phyloP scores from a whole-genome alignment of 2,113 vertebrate genomes.

The Litocranius walleri region DNA sequence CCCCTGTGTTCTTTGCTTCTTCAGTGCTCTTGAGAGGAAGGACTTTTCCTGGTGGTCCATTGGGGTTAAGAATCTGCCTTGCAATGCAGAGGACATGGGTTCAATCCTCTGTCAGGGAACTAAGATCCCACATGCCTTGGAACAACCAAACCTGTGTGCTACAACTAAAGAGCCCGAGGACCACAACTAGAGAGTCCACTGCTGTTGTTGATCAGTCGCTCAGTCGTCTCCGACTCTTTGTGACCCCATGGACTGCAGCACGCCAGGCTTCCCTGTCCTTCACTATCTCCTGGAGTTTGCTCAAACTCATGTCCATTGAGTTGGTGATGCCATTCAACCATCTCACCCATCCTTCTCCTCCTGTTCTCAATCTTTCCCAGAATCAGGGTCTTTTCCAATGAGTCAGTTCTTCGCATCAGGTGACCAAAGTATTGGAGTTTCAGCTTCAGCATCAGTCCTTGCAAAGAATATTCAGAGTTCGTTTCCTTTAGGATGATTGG shows the following conservation, averaged over 20 bases:
- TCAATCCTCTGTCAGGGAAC: neutral
- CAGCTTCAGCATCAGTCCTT: neutral
- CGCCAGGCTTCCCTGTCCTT: neutral
- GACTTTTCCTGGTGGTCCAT: neutral
- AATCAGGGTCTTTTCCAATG: neutral
- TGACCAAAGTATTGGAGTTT: neutral
- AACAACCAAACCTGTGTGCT: neutral
- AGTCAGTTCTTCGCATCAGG: neutral
- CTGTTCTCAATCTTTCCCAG: neutral
- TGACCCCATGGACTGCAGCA: neutral
- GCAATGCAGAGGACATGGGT: neutral
- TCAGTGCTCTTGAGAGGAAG: neutral
- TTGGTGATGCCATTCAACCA: neutral
- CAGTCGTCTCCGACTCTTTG: neutral
- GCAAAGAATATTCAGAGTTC: neutral
- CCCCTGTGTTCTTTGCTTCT: neutral
- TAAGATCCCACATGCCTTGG: neutral
- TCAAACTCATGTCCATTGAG: neutral
- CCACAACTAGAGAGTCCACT: neutral
- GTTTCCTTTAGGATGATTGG: neutral
- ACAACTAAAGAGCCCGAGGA: neutral
- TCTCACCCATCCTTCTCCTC: neutral
- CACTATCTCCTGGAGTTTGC: neutral
- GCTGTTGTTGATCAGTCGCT: neutral
- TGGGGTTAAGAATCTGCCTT: neutral